Percentiles rank a stretch among this genome's conserved stretches.
phyloP scores from a whole-genome alignment of 1,140 invertebrate genomes.

The Trichogramma pretiosum region DNA sequence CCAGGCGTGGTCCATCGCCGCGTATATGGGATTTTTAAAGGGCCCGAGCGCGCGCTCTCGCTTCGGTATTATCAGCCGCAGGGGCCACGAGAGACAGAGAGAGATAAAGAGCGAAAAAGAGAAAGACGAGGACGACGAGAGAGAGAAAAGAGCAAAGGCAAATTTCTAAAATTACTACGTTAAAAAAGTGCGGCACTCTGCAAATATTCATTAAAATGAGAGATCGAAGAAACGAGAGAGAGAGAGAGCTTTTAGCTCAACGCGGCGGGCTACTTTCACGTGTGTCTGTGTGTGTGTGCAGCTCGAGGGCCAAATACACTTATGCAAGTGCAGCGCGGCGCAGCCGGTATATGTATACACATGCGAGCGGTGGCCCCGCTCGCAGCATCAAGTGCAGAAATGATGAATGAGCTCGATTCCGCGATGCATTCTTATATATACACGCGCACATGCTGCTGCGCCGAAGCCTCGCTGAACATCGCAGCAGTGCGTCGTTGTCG shows the following conservation, averaged over 20 bases:
- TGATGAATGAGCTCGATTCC: constrained; percentile 12
- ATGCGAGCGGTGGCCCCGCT: background rate
- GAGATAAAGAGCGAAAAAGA: too few relatives aligned
- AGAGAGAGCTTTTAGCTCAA: constrained; percentile 8
- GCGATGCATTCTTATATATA: background rate
- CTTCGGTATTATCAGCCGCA: too few relatives aligned
- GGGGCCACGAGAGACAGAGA: too few relatives aligned
- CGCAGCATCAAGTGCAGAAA: too few relatives aligned
- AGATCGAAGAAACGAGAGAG: constrained; percentile 1
- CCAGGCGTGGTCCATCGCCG: too few relatives aligned
- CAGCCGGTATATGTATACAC: background rate
- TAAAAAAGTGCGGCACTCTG: background rate
- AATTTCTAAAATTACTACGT: constrained; percentile 12
- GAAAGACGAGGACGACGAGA: background rate
- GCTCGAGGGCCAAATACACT: constrained; percentile 7
- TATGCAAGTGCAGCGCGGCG: background rate
- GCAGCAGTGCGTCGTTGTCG: too few relatives aligned
- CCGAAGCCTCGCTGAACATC: too few relatives aligned
- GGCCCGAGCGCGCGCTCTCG: background rate
- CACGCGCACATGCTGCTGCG: too few relatives aligned
- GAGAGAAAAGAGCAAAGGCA: background rate
- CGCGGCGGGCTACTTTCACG: constrained; percentile 6
- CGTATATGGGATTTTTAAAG: too few relatives aligned
- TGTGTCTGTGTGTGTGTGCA: too few relatives aligned
- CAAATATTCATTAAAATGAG: constrained; percentile 16